Base-by-base conservation (phyloP, 2,113 vertebrate species). In the Ptyas mucosa region DNA sequence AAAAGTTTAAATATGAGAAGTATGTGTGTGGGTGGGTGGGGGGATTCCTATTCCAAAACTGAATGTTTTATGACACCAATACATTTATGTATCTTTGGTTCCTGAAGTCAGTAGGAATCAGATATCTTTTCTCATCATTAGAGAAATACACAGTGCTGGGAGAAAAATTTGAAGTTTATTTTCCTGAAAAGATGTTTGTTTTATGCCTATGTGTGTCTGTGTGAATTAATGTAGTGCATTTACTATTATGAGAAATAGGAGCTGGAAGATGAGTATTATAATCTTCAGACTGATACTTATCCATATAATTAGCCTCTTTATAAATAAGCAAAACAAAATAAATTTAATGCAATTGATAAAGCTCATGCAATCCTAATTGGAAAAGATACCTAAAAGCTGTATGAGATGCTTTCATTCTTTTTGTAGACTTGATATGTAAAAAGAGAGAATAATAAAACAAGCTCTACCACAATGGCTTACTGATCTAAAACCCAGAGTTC, bases 401-500 rank as follows among this genome's bases (percentile, higher is more conserved):
- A 93, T 55, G 3, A 21, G 95, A 51, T 58, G 3, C 87, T 92
- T 95, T 51, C 14, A 12, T 54, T 93, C 15, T 92, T 3, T 23
- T 2, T 85, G 11, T 91, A 92, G 90, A 93, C 81, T 93, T 96
- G 88, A 94, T 88, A 91, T n/a, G 90, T 91, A 93, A 88, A 69
- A 8, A 96, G 91, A 95, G 94, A 94, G 64, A 90, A 89, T 93
- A 94, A 26, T 21, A 94, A 93, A 85, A 89, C 85, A 95, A 93
- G 89, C 88, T 29, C 94, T 87, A 57, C 39, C 54, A 94, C 92
- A 64, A 64, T 93, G 95, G 91, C 92, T 96, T 94, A 93, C 94
- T 95, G 90, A 95, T 95, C 93, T 97, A 54, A 92, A 95, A 92
- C 95, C 92, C 85, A 89, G 93, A 94, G 94, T 95, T 92, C 89